Base-by-base conservation (phyloP, 2,797 vertebrate species). In the Sebastes hubbsi region DNA sequence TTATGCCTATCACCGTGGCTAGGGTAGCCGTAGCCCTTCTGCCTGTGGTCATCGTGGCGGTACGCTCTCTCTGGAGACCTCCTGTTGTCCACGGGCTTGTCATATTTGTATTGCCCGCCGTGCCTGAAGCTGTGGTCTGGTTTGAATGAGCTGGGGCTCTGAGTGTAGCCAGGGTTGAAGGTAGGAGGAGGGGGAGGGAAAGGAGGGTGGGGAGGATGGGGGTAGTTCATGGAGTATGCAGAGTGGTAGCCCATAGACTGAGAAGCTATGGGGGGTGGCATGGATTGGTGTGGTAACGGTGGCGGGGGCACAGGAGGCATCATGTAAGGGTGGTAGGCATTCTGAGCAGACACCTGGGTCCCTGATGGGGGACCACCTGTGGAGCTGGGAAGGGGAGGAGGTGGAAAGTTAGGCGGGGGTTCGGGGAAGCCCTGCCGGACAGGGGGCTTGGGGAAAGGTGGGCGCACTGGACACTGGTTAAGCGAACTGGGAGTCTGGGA, bases 331-430 rank as follows among this genome's bases (percentile, higher is more conserved):
- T 96, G 96, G 81, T 97, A 99, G 0, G 96, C 78, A 63, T 93
- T 96, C 71, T 97, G 97, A 67, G 96, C 91, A 0, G 96, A 87
- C 8, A 96, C 89, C 34, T 92, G 85, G 0, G 94, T 67, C 25
- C 96, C 95, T 0, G 95, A 87, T 9, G 95, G 30, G 2, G 96
- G 54, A 22, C 91, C 90, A 10, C 89, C 96, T 12, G 93, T 91
- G 0, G 97, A 92, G 74, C 90, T 94, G 54, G 97, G 96, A 60
- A 97, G 87, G 0, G 97, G 96, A 0, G 97, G 97, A 3, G 98
- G 97, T 4, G 97, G 97, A 8, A 98, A 99, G 86, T 96, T 97
- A 0, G 97, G 98, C 0, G 97, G 97, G 1, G 96, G 96, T 11
- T 98, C 96, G 0, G 97, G 96, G 62, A 97, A 99, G 62, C 96